Base-by-base conservation (phyloP, 2,888 invertebrate species). In the Diabrotica balteata region DNA sequence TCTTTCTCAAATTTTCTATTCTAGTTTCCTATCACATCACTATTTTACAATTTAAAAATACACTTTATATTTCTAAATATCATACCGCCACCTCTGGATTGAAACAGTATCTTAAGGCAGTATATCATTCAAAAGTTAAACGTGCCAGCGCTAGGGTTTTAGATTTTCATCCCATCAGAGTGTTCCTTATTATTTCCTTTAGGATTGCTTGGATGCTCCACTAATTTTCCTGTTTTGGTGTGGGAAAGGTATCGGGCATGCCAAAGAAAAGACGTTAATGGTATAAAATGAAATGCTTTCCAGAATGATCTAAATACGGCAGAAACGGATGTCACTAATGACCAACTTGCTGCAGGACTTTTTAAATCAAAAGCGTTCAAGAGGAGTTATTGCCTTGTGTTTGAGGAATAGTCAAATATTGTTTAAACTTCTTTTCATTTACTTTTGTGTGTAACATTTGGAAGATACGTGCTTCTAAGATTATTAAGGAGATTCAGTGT, bases 201-300 rank as follows among this genome's bases (percentile, higher is more conserved):
- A 54, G 62, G 53, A 44, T 54, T 55, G 63, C 55, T 54, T 50
- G 63, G 43, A 63, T 63, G 54, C 63, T 63, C 49, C 63, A 55
- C 63, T 63, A 63, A 63, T 63, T 63, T 63, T 63, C 63, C 63
- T 63, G 63, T 63, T 63, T 55, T 44, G 54, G 55, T 45, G 45
- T 45, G 55, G 44, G 54, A 11, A 45, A 57, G 17, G 55, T 45
- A 57, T 57, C 45, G 45, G 45, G 11, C 9, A 45, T 17, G 17
- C 45, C 22, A 45, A 17, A 44, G 55, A 57, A 45, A 11, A 57
- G 43, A 54, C 11, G 17, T 45, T 45, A 17, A 57, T 44, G 7
- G 17, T 11, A 11, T 45, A 4, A 46, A 43, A 57, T 45, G 11
- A 44, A 57, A 45, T 7, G 11, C 55, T 57, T n/a, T 57, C 55